These are phyloP conservation scores for Acanthornis magna DNA, from an alignment of 2,797 vertebrate species.

Conservation along the genomic window DNA sequence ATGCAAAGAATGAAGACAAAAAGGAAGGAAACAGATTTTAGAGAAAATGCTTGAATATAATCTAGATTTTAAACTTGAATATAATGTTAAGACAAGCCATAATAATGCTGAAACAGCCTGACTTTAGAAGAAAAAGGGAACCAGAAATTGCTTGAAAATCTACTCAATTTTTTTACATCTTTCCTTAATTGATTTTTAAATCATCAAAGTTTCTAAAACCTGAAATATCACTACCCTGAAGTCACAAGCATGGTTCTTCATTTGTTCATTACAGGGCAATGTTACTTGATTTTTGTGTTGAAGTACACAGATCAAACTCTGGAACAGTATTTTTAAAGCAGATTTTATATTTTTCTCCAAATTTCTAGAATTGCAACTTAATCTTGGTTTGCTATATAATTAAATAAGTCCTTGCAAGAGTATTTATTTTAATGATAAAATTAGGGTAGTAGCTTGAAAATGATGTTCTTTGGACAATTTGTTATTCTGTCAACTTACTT, in stretches of 20 bases:
- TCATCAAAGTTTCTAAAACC: neutral
- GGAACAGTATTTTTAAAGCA: neutral
- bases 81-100: neutral
- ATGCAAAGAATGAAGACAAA: neutral
- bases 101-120: neutral
- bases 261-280: neutral
- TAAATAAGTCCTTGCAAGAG: neutral
- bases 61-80: neutral
- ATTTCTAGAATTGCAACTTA: neutral
- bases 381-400: neutral
- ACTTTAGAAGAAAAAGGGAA: neutral
- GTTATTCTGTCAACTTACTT: slow-evolving; percentile 80
- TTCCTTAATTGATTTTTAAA: neutral
- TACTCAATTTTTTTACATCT: neutral
- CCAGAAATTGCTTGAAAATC: neutral
- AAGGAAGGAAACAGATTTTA: neutral
- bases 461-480: neutral
- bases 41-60: neutral
- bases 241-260: neutral
- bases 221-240: neutral
- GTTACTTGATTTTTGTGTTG: neutral
- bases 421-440: neutral
- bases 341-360: neutral
- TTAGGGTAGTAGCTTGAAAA: neutral
- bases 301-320: neutral